These are phyloP conservation scores for Diuraphis noxia DNA, from an alignment of 1,140 invertebrate genomes.

Conservation along the genomic window DNA sequence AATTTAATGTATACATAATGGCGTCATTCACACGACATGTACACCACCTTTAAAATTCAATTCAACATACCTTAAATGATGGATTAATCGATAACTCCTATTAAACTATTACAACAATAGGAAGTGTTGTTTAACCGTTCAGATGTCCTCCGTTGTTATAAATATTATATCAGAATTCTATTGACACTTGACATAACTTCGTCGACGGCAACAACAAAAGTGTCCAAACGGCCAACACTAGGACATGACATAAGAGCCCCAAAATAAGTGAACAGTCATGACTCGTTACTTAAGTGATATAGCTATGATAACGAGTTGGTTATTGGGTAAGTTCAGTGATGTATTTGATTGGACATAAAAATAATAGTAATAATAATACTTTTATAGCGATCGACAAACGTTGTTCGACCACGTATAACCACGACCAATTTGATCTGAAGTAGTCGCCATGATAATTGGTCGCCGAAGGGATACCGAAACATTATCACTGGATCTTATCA, in stretches of 20 bases:
- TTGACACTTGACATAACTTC: neutral
- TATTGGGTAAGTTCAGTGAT: neutral
- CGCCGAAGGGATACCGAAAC: rapidly evolving
- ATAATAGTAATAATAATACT: neutral
- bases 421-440: neutral
- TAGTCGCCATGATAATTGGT: no score
- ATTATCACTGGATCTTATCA: neutral
- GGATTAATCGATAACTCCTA: neutral
- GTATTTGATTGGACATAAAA: neutral
- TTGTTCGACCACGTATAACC: neutral
- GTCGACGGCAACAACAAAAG: neutral
- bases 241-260: neutral
- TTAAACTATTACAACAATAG: neutral
- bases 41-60: neutral
- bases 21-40: neutral
- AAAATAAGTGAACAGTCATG: neutral
- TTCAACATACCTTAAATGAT: neutral
- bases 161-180: neutral
- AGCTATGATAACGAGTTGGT: neutral
- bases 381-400: neutral
- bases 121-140: neutral
- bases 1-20: neutral
- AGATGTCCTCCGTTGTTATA: neutral
- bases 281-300: neutral
- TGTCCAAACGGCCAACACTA: neutral